phyloP scores from a whole-genome alignment of 2,797 vertebrate genomes.

The Staurois parvus region DNA sequence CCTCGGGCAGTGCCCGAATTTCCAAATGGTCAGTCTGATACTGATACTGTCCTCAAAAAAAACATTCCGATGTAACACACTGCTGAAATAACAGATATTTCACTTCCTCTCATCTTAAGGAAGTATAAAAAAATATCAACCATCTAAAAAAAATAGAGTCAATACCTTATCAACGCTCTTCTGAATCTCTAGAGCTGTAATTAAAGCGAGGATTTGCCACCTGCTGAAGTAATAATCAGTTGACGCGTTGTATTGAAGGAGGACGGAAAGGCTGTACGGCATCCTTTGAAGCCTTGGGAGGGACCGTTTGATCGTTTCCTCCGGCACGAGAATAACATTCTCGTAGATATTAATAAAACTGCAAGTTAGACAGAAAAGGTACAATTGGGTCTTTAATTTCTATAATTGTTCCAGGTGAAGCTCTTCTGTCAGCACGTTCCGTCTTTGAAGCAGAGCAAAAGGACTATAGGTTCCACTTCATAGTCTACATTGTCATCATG shows the following conservation, averaged over 20 bases:
- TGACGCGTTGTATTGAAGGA: neutral
- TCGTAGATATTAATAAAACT: conserved; percentile 36
- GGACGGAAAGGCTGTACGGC: neutral
- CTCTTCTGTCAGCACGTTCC: conserved; percentile 36
- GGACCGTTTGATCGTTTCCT: conserved; percentile 7
- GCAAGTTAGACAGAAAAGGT: conserved; percentile 20
- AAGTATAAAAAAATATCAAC: neutral
- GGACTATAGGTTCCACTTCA: neutral
- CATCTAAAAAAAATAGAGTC: neutral
- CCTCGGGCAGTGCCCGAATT: too few species aligned
- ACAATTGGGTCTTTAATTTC: conserved; percentile 19
- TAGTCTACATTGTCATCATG: conserved; percentile 4
- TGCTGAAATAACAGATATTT: too few species aligned
- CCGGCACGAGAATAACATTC: neutral
- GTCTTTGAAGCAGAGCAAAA: conserved; percentile 20
- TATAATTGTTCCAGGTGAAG: conserved; percentile 15
- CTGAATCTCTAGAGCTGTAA: conserved; percentile 4
- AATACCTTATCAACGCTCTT: neutral
- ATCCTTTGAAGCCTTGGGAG: neutral
- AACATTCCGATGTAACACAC: too few species aligned
- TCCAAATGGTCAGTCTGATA: too few species aligned
- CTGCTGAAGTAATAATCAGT: conserved; percentile 27
- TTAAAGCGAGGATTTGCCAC: conserved; percentile 8
- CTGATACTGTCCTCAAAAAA: too few species aligned
- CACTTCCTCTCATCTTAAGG: neutral